phyloP scores from a whole-genome alignment of 2,797 vertebrate genomes.

The Pantherophis vulpinus region DNA sequence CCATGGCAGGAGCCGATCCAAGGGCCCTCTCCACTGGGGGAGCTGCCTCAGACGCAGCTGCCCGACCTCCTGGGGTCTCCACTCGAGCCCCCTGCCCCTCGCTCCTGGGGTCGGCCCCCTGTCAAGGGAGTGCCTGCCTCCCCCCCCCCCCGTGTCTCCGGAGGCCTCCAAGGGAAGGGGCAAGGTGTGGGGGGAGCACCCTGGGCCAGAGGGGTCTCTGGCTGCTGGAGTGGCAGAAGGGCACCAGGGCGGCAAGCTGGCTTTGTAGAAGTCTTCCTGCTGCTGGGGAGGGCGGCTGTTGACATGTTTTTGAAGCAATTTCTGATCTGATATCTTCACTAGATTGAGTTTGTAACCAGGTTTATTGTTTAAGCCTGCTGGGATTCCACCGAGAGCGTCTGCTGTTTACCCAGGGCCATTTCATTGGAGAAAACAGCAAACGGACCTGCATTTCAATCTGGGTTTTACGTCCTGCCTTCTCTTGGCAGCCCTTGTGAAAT shows the following conservation, averaged over 20 bases:
- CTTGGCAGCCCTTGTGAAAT: constrained; percentile 74
- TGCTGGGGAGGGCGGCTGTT: constrained; percentile 51
- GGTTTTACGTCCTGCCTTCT: constrained; percentile 74
- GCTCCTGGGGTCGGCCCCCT: background rate
- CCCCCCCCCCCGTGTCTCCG: background rate
- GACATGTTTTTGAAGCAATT: constrained; percentile 81
- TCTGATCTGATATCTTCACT: constrained; percentile 79
- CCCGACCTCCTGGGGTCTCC: background rate
- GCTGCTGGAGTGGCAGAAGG: background rate
- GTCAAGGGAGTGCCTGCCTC: background rate
- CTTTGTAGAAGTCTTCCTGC: background rate
- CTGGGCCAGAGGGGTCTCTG: background rate
- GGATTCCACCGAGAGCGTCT: constrained; percentile 80
- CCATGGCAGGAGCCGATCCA: background rate
- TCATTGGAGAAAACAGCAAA: constrained; percentile 80
- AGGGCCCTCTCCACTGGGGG: background rate
- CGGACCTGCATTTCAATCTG: constrained; percentile 78
- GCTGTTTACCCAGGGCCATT: constrained; percentile 80
- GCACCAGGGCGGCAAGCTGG: constrained; percentile 22
- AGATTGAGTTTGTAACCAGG: constrained; percentile 82
- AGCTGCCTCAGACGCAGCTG: background rate
- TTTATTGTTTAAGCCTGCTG: constrained; percentile 83
- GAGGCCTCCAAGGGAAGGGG: background rate
- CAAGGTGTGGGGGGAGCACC: background rate
- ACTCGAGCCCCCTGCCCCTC: background rate